These are phyloP conservation scores for Takifugu bimaculatus DNA, from an alignment of 2,113 vertebrate genomes.

Conservation along the genomic window DNA sequence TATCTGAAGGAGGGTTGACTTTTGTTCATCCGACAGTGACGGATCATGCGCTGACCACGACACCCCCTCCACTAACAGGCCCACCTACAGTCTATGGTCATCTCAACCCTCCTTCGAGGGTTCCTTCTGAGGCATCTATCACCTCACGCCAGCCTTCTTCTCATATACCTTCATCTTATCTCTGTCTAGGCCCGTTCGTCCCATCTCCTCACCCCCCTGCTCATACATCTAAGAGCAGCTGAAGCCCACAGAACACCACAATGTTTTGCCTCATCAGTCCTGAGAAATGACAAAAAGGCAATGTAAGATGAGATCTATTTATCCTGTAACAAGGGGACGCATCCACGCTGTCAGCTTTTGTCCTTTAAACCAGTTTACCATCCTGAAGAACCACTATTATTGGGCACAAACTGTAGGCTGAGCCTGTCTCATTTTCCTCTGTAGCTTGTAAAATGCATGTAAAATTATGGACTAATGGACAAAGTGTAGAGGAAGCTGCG, in stretches of 20 bases:
- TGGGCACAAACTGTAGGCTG: too few relatives aligned
- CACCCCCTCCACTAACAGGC: neutral
- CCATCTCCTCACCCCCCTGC: slow-evolving; percentile 41
- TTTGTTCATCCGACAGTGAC: slow-evolving; percentile 58
- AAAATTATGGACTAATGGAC: too few relatives aligned
- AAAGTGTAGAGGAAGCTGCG: too few relatives aligned
- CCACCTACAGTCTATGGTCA: slow-evolving; percentile 47
- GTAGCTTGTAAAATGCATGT: too few relatives aligned
- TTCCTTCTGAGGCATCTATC: slow-evolving; percentile 47
- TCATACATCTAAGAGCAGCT: slow-evolving; percentile 66
- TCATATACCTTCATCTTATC: slow-evolving; percentile 62
- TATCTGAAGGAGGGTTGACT: slow-evolving; percentile 39
- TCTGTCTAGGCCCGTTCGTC: slow-evolving; percentile 34
- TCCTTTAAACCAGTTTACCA: too few relatives aligned
- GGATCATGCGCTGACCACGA: slow-evolving; percentile 28
- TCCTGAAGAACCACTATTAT: too few relatives aligned
- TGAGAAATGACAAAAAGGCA: too few relatives aligned
- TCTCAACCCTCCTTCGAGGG: slow-evolving; percentile 24
- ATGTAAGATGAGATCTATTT: too few relatives aligned
- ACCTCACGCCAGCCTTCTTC: slow-evolving; percentile 38
- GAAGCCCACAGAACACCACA: slow-evolving; percentile 59
- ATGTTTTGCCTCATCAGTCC: slow-evolving; percentile 43
- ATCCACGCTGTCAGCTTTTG: too few relatives aligned
- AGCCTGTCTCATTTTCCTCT: too few relatives aligned
- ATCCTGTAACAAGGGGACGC: too few relatives aligned